These are phyloP conservation scores for Pseudopipra pipra DNA, from an alignment of 2,113 vertebrate genomes.

Conservation along the genomic window DNA sequence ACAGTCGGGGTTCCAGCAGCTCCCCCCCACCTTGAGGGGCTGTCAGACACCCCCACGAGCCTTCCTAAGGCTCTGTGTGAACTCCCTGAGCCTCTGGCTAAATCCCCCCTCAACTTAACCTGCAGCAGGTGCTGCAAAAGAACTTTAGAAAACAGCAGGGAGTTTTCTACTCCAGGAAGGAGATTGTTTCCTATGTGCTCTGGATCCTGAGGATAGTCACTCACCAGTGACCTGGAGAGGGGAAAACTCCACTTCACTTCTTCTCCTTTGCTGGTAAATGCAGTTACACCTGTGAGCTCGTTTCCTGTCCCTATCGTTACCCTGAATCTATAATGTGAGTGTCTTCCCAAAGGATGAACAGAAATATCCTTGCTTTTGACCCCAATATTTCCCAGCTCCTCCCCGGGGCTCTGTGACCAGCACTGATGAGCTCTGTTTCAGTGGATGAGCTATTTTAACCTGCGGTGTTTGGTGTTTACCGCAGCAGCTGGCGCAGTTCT, in stretches of 20 bases:
- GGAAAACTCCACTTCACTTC: background rate
- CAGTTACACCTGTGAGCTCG: background rate
- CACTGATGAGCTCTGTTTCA: background rate
- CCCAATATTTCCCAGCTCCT: background rate
- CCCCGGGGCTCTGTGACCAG: background rate
- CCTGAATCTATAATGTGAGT: background rate
- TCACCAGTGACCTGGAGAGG: background rate
- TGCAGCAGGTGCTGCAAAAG: background rate
- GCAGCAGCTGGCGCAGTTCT: conserved; percentile 70
- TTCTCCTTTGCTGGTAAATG: background rate
- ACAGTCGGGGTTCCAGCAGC: background rate
- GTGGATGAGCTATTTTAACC: background rate
- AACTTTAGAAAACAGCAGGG: background rate
- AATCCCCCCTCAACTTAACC: accelerated
- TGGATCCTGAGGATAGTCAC: background rate
- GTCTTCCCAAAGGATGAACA: background rate
- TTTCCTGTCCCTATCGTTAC: background rate
- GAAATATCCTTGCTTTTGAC: background rate
- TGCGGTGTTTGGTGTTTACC: conserved; percentile 53
- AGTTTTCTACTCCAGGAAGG: background rate
- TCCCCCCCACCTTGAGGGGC: accelerated
- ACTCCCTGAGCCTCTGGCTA: background rate
- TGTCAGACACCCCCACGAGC: background rate
- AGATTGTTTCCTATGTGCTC: background rate
- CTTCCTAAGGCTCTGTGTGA: accelerated